Base-by-base conservation (phyloP, 2,113 vertebrate species). In the Argyrosomus japonicus region DNA sequence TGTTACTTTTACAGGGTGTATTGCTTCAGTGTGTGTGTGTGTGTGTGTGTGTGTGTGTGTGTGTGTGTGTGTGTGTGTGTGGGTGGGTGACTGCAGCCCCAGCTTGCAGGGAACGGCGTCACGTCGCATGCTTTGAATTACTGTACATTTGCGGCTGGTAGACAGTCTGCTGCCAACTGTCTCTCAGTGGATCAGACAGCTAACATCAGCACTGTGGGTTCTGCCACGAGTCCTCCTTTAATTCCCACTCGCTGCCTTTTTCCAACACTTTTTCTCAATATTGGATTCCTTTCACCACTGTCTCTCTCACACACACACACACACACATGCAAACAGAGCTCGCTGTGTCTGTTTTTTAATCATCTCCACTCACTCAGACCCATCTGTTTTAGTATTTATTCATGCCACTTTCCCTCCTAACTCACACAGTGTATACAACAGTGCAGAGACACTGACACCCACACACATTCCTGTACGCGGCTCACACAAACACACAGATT, bases 121-220 rank as follows among this genome's bases (percentile, higher is more conserved):
- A 85, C 78, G 81, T 92, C 88, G 94, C 93, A 95, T 95, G 93
- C 94, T 93, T 95, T 94, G 88, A 94, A 95, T 95, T 93, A 94
- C 92, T 93, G 83, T 92, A 91, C 93, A 92, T 94, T 94, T 93
- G 92, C 17, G 88, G 92, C 90, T 89, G 93, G 87, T 79, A 83
- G 86, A 89, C 84, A 81, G 91, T 86, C 86, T 81, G 87, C 86
- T 92, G 91, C 93, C 91, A 94, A 93, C 93, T 93, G 94, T 91
- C 89, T 88, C 87, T 88, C 71, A 71, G 88, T 58, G 92, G 90
- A 93, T 93, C 92, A 95, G 91, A 93, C 91, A 86, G 90, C 87
- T 73, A 90, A 82, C 92, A 92, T 94, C 91, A 93, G 88, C 88
- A 83, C 82, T 85, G 90, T 83, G 81, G 89, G 65, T 71, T 90